phyloP scores from a whole-genome alignment of 2,797 vertebrate genomes.

The Leucoraja ocellata region DNA sequence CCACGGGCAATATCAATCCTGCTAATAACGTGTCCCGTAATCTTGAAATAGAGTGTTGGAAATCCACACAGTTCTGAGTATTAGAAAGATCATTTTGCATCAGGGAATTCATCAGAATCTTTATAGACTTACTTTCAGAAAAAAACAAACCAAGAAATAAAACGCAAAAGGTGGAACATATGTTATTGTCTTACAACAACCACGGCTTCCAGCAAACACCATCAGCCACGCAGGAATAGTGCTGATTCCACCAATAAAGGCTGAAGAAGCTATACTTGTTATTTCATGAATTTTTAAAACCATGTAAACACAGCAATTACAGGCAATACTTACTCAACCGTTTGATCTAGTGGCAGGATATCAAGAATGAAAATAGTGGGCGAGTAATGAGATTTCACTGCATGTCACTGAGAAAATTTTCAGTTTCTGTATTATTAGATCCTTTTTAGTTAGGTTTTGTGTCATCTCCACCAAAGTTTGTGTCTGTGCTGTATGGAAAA shows the following conservation, averaged over 20 bases:
- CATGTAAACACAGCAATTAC: slow-evolving; percentile 43
- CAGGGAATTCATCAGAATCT: background rate
- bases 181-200: slow-evolving; percentile 42
- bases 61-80: background rate
- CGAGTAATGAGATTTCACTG: background rate
- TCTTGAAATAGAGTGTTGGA: too few species aligned
- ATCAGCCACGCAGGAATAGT: slow-evolving; percentile 43
- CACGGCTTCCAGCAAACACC: slow-evolving; percentile 40
- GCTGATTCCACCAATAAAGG: slow-evolving; percentile 44
- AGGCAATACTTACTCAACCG: slow-evolving; percentile 40
- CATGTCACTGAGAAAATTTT: background rate
- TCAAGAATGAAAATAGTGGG: background rate
- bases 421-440: background rate
- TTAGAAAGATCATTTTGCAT: background rate
- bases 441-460: background rate
- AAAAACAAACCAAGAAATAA: background rate
- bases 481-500: background rate
- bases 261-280: slow-evolving; percentile 45
- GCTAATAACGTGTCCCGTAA: too few species aligned
- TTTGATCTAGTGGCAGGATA: background rate
- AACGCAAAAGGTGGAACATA: slow-evolving; percentile 29
- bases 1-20: too few species aligned
- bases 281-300: slow-evolving; percentile 44
- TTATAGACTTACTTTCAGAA: slow-evolving; percentile 19
- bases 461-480: background rate